Evolutionary conservation across 2,888 invertebrate genomes (phyloP).

Genomic region (Dione juno): DNA sequence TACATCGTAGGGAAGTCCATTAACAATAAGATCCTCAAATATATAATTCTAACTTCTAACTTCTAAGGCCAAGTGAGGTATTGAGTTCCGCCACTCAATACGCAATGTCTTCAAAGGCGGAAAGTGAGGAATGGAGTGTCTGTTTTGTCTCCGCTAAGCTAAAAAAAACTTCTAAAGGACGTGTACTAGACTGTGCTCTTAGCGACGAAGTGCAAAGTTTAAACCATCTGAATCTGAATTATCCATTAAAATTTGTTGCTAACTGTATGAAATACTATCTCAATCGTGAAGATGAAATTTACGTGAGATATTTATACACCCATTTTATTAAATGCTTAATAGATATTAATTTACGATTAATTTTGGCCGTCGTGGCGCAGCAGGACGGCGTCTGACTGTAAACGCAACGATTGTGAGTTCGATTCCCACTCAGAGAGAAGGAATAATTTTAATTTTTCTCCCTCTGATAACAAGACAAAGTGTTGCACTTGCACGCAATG

Average conservation of each 20-base stretch:
- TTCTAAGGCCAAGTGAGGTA: no score
- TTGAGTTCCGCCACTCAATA: no score
- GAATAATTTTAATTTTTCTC: background rate
- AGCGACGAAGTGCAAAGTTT: slow-evolving; percentile 42
- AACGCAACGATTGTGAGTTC: background rate
- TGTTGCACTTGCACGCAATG: background rate
- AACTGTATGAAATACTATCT: slow-evolving; percentile 9
- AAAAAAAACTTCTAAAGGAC: slow-evolving; percentile 42
- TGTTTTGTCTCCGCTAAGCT: no score
- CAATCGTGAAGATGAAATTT: slow-evolving; percentile 4
- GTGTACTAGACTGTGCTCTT: slow-evolving; percentile 40
- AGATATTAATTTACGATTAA: background rate
- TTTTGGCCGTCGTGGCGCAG: background rate
- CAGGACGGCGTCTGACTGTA: background rate
- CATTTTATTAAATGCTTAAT: background rate
- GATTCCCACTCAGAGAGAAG: background rate
- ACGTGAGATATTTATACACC: background rate
- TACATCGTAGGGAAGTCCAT: slow-evolving; percentile 36
- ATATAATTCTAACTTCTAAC: no score
- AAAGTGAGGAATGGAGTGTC: no score
- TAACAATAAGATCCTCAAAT: slow-evolving; percentile 40
- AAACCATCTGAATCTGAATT: slow-evolving; percentile 35
- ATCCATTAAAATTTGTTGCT: slow-evolving; percentile 15
- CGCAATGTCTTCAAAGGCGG: no score
- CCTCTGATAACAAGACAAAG: background rate